Evolutionary conservation across 1,140 invertebrate genomes (phyloP).

Genomic region (Drosophila miranda): DNA sequence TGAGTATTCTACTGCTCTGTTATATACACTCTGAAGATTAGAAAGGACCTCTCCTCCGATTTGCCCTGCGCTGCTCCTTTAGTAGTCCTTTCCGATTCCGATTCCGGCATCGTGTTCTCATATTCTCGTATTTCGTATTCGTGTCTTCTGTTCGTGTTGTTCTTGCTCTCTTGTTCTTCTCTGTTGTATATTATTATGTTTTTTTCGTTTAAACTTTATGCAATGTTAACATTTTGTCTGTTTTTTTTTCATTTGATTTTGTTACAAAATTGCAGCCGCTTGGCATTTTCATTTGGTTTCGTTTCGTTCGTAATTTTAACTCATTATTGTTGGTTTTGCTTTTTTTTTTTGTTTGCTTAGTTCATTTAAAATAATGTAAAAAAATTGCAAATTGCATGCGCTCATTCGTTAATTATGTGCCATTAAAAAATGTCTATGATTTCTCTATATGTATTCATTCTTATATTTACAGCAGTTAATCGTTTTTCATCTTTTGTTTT

Average conservation of each 20-base stretch:
- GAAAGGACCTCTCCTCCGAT: slow-evolving; percentile 49
- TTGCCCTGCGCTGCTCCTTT: slow-evolving; percentile 27
- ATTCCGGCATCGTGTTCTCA: slow-evolving; percentile 21
- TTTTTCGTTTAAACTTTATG: slow-evolving; percentile 57
- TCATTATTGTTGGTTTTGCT: slow-evolving; percentile 28
- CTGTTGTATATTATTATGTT: slow-evolving; percentile 15
- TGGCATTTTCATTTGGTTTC: slow-evolving; percentile 27
- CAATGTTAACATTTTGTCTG: slow-evolving; percentile 74
- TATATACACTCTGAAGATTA: slow-evolving; percentile 81
- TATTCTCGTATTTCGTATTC: too few species aligned
- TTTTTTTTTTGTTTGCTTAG: slow-evolving; percentile 50
- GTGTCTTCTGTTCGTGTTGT: slow-evolving; percentile 29
- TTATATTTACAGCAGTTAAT: slow-evolving; percentile 79
- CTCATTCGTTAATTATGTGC: slow-evolving; percentile 69
- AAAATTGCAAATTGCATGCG: slow-evolving; percentile 74
- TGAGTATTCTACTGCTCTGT: slow-evolving; percentile 51
- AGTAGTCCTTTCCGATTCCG: slow-evolving; percentile 49
- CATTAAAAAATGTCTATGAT: slow-evolving; percentile 79
- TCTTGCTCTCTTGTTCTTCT: slow-evolving; percentile 4
- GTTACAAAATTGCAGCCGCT: slow-evolving; percentile 68
- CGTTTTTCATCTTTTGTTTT: slow-evolving; percentile 33
- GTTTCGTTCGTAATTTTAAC: slow-evolving; percentile 26
- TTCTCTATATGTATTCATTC: slow-evolving; percentile 79
- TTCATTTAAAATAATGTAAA: slow-evolving; percentile 76
- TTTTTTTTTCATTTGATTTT: slow-evolving; percentile 73